Base-by-base conservation (phyloP, 2,797 vertebrate genomes). In the Phalloptychus januarius region DNA sequence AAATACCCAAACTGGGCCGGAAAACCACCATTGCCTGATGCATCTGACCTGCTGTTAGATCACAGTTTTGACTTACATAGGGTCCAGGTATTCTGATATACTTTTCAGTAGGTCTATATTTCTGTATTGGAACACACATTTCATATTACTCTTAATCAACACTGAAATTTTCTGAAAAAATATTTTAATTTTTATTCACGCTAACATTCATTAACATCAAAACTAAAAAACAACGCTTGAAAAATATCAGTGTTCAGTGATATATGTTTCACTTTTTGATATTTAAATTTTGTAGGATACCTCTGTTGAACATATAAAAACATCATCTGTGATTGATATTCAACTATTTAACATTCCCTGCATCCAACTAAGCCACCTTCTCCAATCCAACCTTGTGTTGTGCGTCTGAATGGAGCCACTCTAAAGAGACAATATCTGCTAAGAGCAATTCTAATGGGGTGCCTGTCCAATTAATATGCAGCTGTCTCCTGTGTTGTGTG, bases 401-500 rank as follows among this genome's bases (percentile, higher is more conserved):
- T 85, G 36, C 65, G 20, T 54, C 69, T 77, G 74, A 85, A 77
- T 46, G 42, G 40, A 54, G 36, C 46, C 75, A 72, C 50, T 38
- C 70, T 33, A 44, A 82, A 72, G 76, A 73, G 71, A 76, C 74
- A 42, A 77, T 50, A 85, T 82, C 87, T 81, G 81, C 77, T 86
- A 86, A 75, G 67, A 81, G 83, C 79, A 48, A 48, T 75, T 87
- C 82, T 93, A 93, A 93, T 92, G 86, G 92, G 84, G 77, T 82
- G 86, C 81, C 52, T 75, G 86, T 91, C 85, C 87, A 91, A 92
- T 94, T 93, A 92, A 90, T 84, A 89, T 93, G 87, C 92, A 94
- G 92, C 91, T 92, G 88, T 61, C 84, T 90, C 81, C 81, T 83
- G 83, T 90, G 87, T 85, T 85, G 85, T 89, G 78, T 88, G 83